Evolutionary conservation across 2,797 vertebrate genomes (phyloP), one percentile per base, ranked within the genome.

Genomic region (Falco concolor): DNA sequence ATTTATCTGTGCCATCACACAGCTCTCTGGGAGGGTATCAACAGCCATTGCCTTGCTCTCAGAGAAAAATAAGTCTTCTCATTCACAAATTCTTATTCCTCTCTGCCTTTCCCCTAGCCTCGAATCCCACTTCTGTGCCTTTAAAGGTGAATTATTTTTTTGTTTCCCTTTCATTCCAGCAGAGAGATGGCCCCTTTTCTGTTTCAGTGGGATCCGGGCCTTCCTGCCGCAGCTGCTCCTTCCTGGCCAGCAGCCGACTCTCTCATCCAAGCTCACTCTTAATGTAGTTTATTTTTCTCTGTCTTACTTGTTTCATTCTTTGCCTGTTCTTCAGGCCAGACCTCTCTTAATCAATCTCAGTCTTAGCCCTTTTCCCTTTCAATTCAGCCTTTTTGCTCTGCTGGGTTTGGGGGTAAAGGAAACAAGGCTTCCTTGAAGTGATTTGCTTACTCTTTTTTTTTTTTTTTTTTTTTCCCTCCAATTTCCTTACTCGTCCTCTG

Each of bases 271-370:
- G 75, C 73, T 93, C 87, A 69, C 65, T 83, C 92, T 95, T 91
- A 90, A 87, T 93, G 90, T 52, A 77, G 96, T 95, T 97, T 95
- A 95, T 95, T 97, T 96, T 96, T 95, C 93, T 95, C 93, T 89
- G 72, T 77, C 84, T 92, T 56, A 73, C 36, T 93, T 89, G 67
- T 89, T 91, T 94, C 70, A 45, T 91, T 95, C 93, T 92, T 85
- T 83, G 87, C 88, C 52, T 95, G 94, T 79, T 93, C 83, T 95
- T 81, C 22, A 68, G 42, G 56, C 83, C 93, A 94, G 81, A 94
- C 38, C 53, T 92, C 87, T 95, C 89, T 96, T 95, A 96, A 96
- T 96, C 87, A 96, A 50, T 80, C 92, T 94, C 94, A 96, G 95
- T 96, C 78, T 96, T 89, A 96, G 81, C 38, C 61, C 30, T 80